Evolutionary conservation across 2,113 vertebrate genomes (phyloP).

Genomic region (Podiceps cristatus): DNA sequence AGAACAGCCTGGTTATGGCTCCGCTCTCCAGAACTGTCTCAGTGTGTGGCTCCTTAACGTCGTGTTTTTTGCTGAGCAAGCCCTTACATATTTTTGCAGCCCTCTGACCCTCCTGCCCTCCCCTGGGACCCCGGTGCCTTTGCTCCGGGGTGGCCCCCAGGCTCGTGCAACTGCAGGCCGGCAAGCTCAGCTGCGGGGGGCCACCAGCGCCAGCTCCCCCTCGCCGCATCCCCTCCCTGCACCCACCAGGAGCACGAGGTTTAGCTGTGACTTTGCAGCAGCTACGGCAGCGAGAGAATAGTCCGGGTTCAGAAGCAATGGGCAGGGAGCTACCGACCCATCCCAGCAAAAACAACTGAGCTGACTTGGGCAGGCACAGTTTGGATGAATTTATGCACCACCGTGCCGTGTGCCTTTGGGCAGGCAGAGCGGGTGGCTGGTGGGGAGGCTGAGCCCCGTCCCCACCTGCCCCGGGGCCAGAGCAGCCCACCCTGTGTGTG

Average conservation of each 20-base stretch:
- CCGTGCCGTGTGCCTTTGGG: not conserved
- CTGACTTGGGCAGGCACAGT: not conserved
- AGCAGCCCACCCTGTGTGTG: not conserved
- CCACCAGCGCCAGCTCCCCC: not conserved
- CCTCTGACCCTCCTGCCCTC: not conserved
- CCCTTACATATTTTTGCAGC: not conserved
- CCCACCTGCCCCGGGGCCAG: not conserved
- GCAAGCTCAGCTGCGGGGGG: rapidly evolving
- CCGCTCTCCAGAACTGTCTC: not conserved
- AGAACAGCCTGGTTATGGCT: not conserved
- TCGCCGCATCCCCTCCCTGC: not conserved
- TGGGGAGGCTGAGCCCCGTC: not conserved
- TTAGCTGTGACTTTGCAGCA: not conserved
- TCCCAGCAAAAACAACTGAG: not conserved
- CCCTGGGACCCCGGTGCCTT: not conserved
- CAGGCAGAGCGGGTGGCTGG: too few relatives aligned
- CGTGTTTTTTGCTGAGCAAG: not conserved
- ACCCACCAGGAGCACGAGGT: not conserved
- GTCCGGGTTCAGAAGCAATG: rapidly evolving
- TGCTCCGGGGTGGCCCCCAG: not conserved
- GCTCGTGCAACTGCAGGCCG: rapidly evolving
- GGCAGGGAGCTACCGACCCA: not conserved
- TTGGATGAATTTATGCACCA: rapidly evolving
- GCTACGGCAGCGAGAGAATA: not conserved
- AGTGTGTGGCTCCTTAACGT: not conserved